These are phyloP conservation scores for Fregetta grallaria DNA, from an alignment of 2,113 vertebrate species.

Conservation along the genomic window DNA sequence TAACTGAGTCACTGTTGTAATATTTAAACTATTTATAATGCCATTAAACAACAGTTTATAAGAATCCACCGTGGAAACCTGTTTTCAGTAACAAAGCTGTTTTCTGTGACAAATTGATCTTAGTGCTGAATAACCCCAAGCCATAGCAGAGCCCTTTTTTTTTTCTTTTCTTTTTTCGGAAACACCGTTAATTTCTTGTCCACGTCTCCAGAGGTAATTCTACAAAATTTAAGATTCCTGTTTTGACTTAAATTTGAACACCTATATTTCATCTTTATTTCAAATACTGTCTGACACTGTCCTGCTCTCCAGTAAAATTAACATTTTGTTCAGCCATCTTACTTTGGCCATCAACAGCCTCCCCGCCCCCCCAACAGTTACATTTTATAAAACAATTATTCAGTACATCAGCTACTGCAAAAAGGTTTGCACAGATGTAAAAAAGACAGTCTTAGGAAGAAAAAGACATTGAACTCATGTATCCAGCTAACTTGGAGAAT, in stretches of 20 bases:
- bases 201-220: neutral
- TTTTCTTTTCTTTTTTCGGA: neutral
- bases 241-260: neutral
- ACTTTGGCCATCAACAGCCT: neutral
- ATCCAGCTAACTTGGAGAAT: neutral
- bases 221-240: neutral
- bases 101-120: neutral
- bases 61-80: neutral
- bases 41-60: neutral
- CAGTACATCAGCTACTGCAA: neutral
- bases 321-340: neutral
- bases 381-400: neutral
- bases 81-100: neutral
- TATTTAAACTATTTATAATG: constrained; percentile 6
- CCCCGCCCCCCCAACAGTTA: neutral
- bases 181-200: neutral
- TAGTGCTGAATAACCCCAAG: neutral
- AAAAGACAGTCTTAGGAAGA: neutral
- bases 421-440: neutral
- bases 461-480: neutral
- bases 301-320: neutral
- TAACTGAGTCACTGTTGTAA: neutral
- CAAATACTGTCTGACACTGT: neutral
- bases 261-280: neutral
- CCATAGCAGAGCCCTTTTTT: rapidly evolving